Base-by-base conservation (phyloP, 2,113 vertebrate species). In the Cisticola juncidis region DNA sequence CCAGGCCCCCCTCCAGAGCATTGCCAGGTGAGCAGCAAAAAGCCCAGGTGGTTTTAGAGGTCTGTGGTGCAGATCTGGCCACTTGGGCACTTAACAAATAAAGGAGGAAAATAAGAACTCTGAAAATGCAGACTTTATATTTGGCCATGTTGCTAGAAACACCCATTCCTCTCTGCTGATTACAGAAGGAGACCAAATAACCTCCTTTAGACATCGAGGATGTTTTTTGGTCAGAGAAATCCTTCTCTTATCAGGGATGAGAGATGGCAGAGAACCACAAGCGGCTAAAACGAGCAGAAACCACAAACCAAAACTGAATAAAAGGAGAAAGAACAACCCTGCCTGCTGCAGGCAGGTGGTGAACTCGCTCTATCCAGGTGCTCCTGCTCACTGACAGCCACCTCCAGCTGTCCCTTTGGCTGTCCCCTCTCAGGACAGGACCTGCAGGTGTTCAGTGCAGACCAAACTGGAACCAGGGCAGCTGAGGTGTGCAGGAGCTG, bases 331-430 rank as follows among this genome's bases (percentile, higher is more conserved):
- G 29, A 88, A 47, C 36, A 61, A 7, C 19, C 54, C n/a, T 78
- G n/a, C 22, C 60, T 86, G 72, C 77, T 71, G 81, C 78, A 95
- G 80, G 72, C 91, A 90, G 87, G 72, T 76, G 80, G 84, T 81
- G 69, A 93, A 58, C 57, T 82, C 28, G 44, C 71, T 94, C 72
- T 33, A 0, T 12, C 1, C 57, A 48, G 26, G 33, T 84, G 61
- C 33, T 80, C 47, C 53, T 76, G 72, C 44, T 84, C 81, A 40
- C 81, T 91, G 72, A 58, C 84, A 74, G 64, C 12, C 78, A 62
- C 14, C 6, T 76, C 68, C 44, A 72, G 24, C 36, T 87, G 65
- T 36, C 36, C 48, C 15, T 42, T 26, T 71, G 65, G 62, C 70
- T 35, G 15, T 36, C 19, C 47, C 40, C 17, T 40, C 40, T 70